Evolutionary conservation across 2,888 invertebrate species (phyloP), one percentile per base, ranked within the genome.

Genomic region (Tanaodytes sp.): DNA sequence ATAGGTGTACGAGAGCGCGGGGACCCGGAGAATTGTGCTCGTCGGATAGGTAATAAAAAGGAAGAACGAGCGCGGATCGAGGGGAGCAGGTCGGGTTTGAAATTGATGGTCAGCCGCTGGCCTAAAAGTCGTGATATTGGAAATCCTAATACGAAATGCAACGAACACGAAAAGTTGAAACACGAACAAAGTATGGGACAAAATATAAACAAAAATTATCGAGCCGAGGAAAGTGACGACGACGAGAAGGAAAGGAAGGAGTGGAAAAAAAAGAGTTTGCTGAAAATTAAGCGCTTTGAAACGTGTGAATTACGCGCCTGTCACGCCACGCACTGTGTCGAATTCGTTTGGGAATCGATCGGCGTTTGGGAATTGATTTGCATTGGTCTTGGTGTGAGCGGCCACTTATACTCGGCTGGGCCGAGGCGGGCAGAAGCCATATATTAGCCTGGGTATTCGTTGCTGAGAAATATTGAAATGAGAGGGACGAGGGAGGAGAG

Each of bases 381-480:
- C 78, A 80, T 81, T 78, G 77, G 75, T 71, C 75, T 74, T 74
- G 31, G 20, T 5, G 11, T 36, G 18, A 36, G 48, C 72, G 64
- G 69, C 74, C 73, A 70, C 73, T 59, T 73, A 58, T 45, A 58
- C 63, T 66, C 62, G 73, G 23, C 23, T 8, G 23, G 5, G 23
- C 8, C 23, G 23, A 11, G 76, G 76, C 75, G 76, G 78, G 76
- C 75, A 76, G 80, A 80, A 80, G 79, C 78, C 78, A 79, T 82
- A 81, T 81, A 80, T 82, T 80, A 81, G 78, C 76, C 76, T 76
- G 76, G 76, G 77, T 77, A 80, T 80, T 80, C 78, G 79, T 73
- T 75, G 73, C 76, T 75, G 81, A 79, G 81, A 81, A 82, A 81
- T 83, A 82, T 82, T 79, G 80, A 80, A 80, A 79, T 76, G 77